Percentiles rank a stretch among this genome's conserved stretches.
Conservation (phyloP, 2,888 invertebrate genomes). For the Sinodicranocentrus sp. region DNA sequence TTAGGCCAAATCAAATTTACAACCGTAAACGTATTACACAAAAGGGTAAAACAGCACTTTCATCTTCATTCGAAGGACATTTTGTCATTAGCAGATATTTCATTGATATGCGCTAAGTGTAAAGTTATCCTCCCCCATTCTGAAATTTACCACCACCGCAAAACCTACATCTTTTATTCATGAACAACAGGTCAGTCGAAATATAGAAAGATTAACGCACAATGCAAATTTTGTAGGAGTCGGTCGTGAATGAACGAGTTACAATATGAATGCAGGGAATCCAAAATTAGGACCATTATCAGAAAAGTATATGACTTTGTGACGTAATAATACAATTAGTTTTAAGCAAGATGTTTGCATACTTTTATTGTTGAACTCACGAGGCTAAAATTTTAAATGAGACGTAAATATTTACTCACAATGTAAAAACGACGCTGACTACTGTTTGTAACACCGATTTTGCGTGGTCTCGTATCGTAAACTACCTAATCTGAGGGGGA, state of each 20-base stretch:
- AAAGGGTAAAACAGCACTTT: conserved; percentile 17
- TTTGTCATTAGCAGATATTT: conserved; percentile 44
- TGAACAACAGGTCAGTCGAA: conserved; percentile 19
- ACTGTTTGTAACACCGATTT: no score
- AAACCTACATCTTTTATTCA: conserved; percentile 33
- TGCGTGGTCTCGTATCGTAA: no score
- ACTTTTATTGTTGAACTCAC: neutral
- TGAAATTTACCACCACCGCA: neutral
- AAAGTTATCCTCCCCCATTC: conserved; percentile 22
- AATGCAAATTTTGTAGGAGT: no score
- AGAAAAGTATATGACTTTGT: neutral
- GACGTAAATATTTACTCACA: conserved; percentile 3
- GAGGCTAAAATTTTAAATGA: conserved; percentile 11
- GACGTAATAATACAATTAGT: conserved; percentile 27
- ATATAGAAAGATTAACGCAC: conserved; percentile 1
- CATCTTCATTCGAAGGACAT: conserved; percentile 34
- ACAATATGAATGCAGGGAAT: neutral
- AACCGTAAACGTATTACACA: neutral
- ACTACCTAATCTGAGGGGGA: no score
- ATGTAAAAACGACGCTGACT: neutral
- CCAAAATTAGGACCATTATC: conserved; percentile 1
- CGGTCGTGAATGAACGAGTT: no score
- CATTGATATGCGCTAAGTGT: conserved; percentile 22
- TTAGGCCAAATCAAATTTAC: no score
- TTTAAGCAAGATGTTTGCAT: conserved; percentile 15